phyloP scores from a whole-genome alignment of 2,888 invertebrate genomes.

The Camponotus fellah region DNA sequence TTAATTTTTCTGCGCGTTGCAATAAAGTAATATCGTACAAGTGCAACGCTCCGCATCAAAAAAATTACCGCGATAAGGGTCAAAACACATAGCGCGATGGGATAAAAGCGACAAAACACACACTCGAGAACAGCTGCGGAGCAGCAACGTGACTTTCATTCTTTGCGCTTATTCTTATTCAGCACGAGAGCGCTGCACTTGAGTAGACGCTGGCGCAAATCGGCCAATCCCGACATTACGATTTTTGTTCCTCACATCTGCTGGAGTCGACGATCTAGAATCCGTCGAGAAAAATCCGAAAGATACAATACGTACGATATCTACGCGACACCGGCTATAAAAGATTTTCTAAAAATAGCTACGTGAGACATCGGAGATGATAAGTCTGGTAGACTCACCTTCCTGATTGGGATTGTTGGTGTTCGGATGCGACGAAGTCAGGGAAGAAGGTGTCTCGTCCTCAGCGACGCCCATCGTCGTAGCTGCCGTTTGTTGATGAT shows the following conservation, averaged over 20 bases:
- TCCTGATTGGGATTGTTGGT: slow-evolving; percentile 82
- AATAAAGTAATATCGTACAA: neutral
- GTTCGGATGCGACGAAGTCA: slow-evolving; percentile 83
- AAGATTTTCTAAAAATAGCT: neutral
- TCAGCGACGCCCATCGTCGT: slow-evolving; percentile 85
- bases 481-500: slow-evolving; percentile 83
- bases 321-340: neutral
- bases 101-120: slow-evolving; percentile 34
- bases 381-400: slow-evolving; percentile 75
- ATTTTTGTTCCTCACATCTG: slow-evolving; percentile 10
- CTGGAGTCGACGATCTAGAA: neutral
- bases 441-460: slow-evolving; percentile 83
- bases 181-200: slow-evolving; percentile 34
- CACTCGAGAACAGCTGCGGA: slow-evolving; percentile 46
- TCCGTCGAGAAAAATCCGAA: neutral
- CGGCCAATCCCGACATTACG: slow-evolving; percentile 4
- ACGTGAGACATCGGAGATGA: neutral
- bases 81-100: neutral
- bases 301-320: neutral
- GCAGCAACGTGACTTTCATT: slow-evolving; percentile 55
- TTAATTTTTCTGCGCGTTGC: neutral
- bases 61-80: slow-evolving; percentile 20
- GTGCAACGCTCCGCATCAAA: slow-evolving; percentile 17
- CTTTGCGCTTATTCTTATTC: slow-evolving; percentile 51
- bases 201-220: slow-evolving; percentile 27